These are phyloP conservation scores for Eulemur coronatus DNA, from an alignment of 2,797 vertebrate species.

Conservation along the genomic window DNA sequence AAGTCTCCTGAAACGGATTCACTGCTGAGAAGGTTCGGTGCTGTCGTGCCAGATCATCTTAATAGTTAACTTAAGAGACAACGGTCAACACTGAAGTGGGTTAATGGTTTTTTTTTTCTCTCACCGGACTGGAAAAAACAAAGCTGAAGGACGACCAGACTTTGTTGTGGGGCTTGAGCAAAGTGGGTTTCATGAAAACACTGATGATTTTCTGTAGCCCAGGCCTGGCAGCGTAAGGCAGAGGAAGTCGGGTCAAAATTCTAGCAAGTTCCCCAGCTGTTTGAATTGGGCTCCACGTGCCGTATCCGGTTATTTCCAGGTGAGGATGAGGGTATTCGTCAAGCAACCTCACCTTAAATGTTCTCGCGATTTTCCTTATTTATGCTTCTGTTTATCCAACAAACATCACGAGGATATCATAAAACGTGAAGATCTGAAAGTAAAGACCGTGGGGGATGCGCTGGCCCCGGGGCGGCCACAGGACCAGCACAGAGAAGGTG, in stretches of 20 bases:
- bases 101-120: neutral
- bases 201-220: neutral
- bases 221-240: neutral
- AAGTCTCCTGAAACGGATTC: neutral
- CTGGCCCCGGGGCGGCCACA: neutral
- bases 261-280: neutral
- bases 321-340: neutral
- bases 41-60: neutral
- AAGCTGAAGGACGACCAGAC: neutral
- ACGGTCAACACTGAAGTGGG: neutral
- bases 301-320: neutral
- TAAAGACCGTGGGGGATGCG: rapidly evolving
- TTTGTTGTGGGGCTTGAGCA: neutral
- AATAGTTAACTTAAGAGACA: too few relatives aligned
- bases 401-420: neutral
- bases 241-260: neutral
- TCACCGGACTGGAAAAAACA: neutral
- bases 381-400: neutral
- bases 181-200: neutral
- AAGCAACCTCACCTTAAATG: neutral
- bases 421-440: neutral
- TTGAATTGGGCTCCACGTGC: neutral
- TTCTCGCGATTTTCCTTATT: neutral
- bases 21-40: neutral
- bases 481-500: neutral